These are phyloP conservation scores for Cosmia trapezina DNA, from an alignment of 2,888 invertebrate species.

Conservation along the genomic window DNA sequence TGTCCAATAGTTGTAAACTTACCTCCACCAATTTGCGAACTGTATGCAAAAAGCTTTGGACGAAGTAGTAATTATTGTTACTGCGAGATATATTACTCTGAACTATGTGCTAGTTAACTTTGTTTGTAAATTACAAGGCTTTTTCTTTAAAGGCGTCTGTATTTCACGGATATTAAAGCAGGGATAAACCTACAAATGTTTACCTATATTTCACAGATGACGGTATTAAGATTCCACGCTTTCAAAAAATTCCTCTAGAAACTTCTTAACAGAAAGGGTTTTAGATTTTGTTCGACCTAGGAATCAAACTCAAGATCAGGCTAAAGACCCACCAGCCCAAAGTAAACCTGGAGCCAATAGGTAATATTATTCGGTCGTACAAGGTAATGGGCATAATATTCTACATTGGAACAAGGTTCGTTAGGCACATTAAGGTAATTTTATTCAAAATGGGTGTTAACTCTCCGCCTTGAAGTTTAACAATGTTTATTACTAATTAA, in stretches of 20 bases:
- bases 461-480: slow-evolving; percentile 50
- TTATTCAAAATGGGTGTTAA: slow-evolving; percentile 63
- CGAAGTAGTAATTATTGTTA: slow-evolving; percentile 55
- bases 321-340: not conserved
- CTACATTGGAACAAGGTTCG: slow-evolving; percentile 46
- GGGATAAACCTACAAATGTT: not conserved
- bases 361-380: slow-evolving; percentile 21
- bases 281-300: not conserved
- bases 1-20: slow-evolving; percentile 64
- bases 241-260: not conserved
- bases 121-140: slow-evolving; percentile 30
- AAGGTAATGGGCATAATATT: slow-evolving; percentile 42
- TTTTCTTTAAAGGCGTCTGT: slow-evolving; percentile 4
- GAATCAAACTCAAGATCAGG: not conserved
- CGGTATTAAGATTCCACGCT: not conserved
- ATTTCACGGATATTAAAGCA: slow-evolving; percentile 9
- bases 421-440: slow-evolving; percentile 59
- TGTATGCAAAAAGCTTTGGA: slow-evolving; percentile 64
- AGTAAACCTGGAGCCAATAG: not conserved
- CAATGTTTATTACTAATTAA: slow-evolving; percentile 63
- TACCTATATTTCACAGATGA: not conserved
- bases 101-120: slow-evolving; percentile 30
- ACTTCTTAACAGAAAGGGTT: not conserved
- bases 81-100: slow-evolving; percentile 42
- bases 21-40: slow-evolving; percentile 67